Percentiles rank a stretch among this genome's conserved stretches.
These are phyloP conservation scores for Danaus melanippus DNA, from an alignment of 1,140 invertebrate species.

Conservation along the genomic window DNA sequence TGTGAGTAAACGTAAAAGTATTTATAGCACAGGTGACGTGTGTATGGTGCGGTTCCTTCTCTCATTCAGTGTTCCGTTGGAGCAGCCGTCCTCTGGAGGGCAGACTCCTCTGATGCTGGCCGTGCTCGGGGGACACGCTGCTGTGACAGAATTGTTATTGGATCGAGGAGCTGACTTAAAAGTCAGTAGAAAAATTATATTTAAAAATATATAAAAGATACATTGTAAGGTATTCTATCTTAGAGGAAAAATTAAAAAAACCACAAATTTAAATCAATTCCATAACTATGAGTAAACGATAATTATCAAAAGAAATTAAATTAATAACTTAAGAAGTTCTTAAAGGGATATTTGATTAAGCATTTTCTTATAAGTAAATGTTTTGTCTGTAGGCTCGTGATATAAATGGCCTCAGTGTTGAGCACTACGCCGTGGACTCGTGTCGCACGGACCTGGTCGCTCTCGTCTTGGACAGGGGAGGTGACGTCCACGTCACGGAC, in stretches of 20 bases:
- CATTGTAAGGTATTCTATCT: no score
- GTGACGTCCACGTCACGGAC: slow-evolving; percentile 56
- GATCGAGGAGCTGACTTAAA: slow-evolving; percentile 59
- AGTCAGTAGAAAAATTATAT: no score
- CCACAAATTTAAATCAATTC: no score
- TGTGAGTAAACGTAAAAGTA: no score
- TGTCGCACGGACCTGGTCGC: slow-evolving; percentile 49
- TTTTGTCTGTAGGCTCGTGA: slow-evolving; percentile 33
- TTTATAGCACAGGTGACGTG: slow-evolving; percentile 34
- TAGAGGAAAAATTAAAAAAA: no score
- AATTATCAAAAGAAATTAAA: no score
- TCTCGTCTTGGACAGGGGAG: slow-evolving; percentile 50
- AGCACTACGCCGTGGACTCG: slow-evolving; percentile 72
- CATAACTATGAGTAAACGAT: no score
- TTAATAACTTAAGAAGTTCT: no score
- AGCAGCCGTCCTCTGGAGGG: slow-evolving; percentile 30
- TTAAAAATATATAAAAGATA: no score
- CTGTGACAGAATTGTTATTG: slow-evolving; percentile 49
- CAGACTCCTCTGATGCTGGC: slow-evolving; percentile 51
- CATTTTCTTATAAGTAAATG: neutral
- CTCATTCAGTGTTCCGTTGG: slow-evolving; percentile 31
- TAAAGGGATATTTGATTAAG: slow-evolving; percentile 4
- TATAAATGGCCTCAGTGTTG: slow-evolving; percentile 50
- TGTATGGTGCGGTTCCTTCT: slow-evolving; percentile 41
- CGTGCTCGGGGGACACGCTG: slow-evolving; percentile 21